phyloP scores from a whole-genome alignment of 1,140 invertebrate genomes.

The Orchestia grillus region DNA sequence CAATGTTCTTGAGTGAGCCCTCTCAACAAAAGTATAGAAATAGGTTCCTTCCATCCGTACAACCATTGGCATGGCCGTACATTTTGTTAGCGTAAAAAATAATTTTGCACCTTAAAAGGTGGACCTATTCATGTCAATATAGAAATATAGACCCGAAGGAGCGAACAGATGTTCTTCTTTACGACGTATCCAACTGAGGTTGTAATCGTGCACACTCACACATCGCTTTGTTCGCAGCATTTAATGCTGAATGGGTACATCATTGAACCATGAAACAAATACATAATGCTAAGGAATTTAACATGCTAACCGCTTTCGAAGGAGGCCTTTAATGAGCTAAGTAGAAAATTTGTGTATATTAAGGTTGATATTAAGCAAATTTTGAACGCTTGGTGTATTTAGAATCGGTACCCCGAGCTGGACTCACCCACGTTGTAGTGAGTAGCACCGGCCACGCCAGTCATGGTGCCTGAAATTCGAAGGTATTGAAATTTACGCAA shows the following conservation, averaged over 20 bases:
- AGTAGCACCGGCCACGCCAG: slow-evolving; percentile 84
- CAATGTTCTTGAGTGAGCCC: no score
- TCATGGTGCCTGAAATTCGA: slow-evolving; percentile 78
- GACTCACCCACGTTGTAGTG: slow-evolving; percentile 83
- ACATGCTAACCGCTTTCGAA: not conserved
- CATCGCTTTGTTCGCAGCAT: no score
- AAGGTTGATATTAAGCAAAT: not conserved
- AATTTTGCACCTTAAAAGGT: no score
- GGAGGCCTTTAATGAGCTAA: not conserved
- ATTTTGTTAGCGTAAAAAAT: no score
- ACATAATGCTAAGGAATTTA: not conserved
- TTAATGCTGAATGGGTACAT: not conserved
- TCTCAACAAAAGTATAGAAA: no score
- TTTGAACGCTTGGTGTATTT: not conserved
- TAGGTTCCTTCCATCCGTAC: no score
- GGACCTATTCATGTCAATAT: no score
- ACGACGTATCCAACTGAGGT: no score
- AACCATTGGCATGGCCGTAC: no score
- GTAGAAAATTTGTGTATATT: not conserved
- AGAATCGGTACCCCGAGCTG: not conserved
- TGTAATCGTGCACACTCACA: no score
- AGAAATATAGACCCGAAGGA: no score
- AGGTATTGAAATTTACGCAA: not conserved
- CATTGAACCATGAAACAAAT: not conserved
- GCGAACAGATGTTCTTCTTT: no score